Conservation (phyloP, 1,140 invertebrate species). For the Drosophila kohkoa region DNA sequence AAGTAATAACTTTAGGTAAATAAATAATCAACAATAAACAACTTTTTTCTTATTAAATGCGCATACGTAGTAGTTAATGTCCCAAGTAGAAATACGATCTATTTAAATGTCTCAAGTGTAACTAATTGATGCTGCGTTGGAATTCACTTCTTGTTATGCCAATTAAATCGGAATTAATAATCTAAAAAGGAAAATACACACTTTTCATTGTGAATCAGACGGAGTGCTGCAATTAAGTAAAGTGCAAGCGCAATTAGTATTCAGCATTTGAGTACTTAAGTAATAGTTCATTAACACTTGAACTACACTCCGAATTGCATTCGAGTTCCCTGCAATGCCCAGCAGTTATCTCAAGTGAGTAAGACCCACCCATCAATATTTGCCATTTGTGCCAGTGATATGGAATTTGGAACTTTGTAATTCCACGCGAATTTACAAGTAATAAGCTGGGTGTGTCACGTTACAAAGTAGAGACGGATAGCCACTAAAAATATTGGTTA, state of each 20-base stretch:
- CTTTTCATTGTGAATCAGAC: not conserved
- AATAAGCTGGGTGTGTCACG: slow-evolving; percentile 2
- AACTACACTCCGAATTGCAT: slow-evolving; percentile 22
- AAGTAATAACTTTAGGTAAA: slow-evolving; percentile 21
- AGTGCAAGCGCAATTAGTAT: slow-evolving; percentile 32
- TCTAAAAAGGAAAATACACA: not conserved
- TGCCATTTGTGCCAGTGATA: not conserved
- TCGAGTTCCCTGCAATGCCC: not conserved
- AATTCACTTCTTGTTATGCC: not conserved
- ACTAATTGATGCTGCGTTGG: not conserved
- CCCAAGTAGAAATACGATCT: not conserved
- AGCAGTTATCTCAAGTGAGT: not conserved
- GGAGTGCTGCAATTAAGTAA: slow-evolving; percentile 12
- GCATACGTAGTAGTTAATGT: not conserved
- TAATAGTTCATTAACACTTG: slow-evolving; percentile 49
- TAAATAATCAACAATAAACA: slow-evolving; percentile 3
- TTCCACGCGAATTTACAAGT: slow-evolving; percentile 9
- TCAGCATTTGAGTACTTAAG: slow-evolving; percentile 6
- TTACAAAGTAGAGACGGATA: not conserved
- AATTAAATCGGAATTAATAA: slow-evolving; percentile 10
- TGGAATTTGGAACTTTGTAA: slow-evolving; percentile 27
- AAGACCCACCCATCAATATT: slow-evolving; percentile 10
- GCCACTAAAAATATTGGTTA: no score
- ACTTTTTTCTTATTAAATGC: not conserved
- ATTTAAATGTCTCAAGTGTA: not conserved